A percentile compares a stretch with the other conserved stretches of the same genome.
phyloP scores from a whole-genome alignment of 1,140 invertebrate genomes.

The Drosophila biarmipes region DNA sequence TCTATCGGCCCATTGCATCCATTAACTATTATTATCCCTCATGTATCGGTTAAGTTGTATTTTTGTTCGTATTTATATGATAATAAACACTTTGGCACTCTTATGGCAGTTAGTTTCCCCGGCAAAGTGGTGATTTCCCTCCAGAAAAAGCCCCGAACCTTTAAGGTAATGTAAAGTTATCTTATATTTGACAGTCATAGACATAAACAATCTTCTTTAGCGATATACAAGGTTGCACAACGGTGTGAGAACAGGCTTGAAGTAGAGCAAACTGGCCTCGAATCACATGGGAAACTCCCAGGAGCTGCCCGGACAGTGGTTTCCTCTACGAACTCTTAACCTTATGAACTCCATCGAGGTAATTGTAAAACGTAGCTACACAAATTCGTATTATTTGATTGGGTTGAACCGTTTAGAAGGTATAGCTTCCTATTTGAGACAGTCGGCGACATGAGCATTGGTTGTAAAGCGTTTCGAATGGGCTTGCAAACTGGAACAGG shows the following conservation, averaged over 20 bases:
- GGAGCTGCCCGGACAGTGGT: too few species aligned
- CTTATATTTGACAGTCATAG: slow-evolving; percentile 45
- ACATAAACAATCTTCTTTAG: slow-evolving; percentile 6
- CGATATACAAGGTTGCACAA: slow-evolving; percentile 12
- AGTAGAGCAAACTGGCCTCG: slow-evolving; percentile 7
- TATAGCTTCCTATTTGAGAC: slow-evolving; percentile 9
- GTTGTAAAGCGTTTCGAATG: not conserved
- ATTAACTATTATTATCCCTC: not conserved
- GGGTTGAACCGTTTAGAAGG: slow-evolving; percentile 2
- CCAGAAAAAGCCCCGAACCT: not conserved
- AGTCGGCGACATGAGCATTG: slow-evolving; percentile 30
- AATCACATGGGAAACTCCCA: not conserved
- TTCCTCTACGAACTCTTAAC: not conserved
- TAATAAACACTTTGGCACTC: slow-evolving; percentile 33
- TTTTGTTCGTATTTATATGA: slow-evolving; percentile 32
- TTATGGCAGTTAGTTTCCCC: not conserved
- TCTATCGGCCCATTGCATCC: not conserved
- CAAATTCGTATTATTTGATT: slow-evolving; percentile 16
- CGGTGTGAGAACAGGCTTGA: not conserved
- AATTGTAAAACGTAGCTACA: not conserved
- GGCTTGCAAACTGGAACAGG: not conserved
- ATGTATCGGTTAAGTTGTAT: slow-evolving; percentile 35
- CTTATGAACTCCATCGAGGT: not conserved
- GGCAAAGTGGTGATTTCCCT: too few species aligned
- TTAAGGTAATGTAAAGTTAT: not conserved